phyloP scores from a whole-genome alignment of 2,888 invertebrate genomes.

The Beris morrisii region DNA sequence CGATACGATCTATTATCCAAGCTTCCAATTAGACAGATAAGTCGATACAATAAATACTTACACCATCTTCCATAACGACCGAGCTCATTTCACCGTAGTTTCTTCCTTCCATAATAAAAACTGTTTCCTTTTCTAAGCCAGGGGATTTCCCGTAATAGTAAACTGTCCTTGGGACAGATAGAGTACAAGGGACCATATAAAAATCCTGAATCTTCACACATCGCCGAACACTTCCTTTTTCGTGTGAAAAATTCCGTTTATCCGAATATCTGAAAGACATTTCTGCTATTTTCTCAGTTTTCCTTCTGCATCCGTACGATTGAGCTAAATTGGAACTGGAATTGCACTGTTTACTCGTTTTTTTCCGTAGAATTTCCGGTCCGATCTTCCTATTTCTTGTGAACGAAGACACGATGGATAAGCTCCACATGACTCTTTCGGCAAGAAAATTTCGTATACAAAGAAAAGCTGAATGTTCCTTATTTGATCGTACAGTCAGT shows the following conservation, averaged over 20 bases:
- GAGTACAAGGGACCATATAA: background rate
- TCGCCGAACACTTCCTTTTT: slow-evolving; percentile 11
- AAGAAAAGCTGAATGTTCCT: slow-evolving; percentile 3
- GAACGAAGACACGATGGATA: slow-evolving; percentile 1
- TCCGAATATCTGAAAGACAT: slow-evolving; percentile 29
- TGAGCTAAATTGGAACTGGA: slow-evolving; percentile 30
- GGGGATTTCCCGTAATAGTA: slow-evolving; percentile 12
- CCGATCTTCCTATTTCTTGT: too few species aligned
- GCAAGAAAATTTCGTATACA: slow-evolving; percentile 8
- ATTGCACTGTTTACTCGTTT: slow-evolving; percentile 34
- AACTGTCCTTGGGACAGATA: slow-evolving; percentile 17
- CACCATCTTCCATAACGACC: background rate
- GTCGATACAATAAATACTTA: slow-evolving; percentile 12
- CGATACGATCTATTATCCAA: background rate
- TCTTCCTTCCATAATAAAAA: slow-evolving; percentile 5
- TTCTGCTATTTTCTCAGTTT: slow-evolving; percentile 25
- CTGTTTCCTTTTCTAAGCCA: slow-evolving; percentile 5
- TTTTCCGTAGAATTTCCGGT: background rate
- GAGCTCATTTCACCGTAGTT: slow-evolving; percentile 9
- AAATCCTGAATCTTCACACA: background rate
- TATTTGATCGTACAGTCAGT: slow-evolving; percentile 4
- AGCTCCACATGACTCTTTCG: slow-evolving; percentile 25
- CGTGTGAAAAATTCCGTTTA: slow-evolving; percentile 30
- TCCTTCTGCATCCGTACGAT: slow-evolving; percentile 17
- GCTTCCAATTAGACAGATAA: slow-evolving; percentile 20